Base-by-base conservation (phyloP, 2,888 invertebrate species). In the Monochamus alternatus region DNA sequence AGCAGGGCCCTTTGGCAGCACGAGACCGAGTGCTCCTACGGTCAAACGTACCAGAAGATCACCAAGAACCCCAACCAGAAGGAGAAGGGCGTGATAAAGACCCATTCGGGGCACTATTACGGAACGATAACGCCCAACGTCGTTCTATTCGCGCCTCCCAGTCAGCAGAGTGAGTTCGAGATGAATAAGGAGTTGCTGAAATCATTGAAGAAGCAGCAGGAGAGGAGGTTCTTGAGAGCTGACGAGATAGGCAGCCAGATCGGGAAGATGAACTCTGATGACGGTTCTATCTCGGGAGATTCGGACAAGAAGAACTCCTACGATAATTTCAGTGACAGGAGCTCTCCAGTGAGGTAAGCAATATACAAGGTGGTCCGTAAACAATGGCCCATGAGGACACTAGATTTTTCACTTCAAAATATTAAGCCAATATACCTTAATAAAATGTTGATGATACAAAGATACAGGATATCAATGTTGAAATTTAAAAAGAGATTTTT, bases 31-130 rank as follows among this genome's bases (percentile, higher is more conserved):
- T 87, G 86, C 78, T 79, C 85, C 3, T 87, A 85, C 70, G 83
- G 84, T 10, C 78, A 78, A 44, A 79, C 83, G 22, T 86, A 83
- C 67, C 82, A 81, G 22, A 78, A 75, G 55, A n/a, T 76, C 38
- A 58, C 66, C 10, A 78, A 74, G 14, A 62, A 71, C 22, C 62
- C 71, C 31, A 77, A 64, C 32, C 65, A 70, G 30, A 84, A 84
- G 73, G 83, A 84, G 51, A 76, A 76, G 55, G 88, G 89, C 4
- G 85, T 88, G 0, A 85, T 89, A 5, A 79, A 84, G 76, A 89
- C 87, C 0, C 87, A 86, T 66, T 83, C 85, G 0, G 88, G 88
- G 0, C 88, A 87, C 73, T 81, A 85, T 51, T 87, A 84, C 75
- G 88, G 86, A 22, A 84, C 83, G 1, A 76, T 83, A 14, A 81